phyloP scores from a whole-genome alignment of 2,888 invertebrate species.

The Biston betularia region DNA sequence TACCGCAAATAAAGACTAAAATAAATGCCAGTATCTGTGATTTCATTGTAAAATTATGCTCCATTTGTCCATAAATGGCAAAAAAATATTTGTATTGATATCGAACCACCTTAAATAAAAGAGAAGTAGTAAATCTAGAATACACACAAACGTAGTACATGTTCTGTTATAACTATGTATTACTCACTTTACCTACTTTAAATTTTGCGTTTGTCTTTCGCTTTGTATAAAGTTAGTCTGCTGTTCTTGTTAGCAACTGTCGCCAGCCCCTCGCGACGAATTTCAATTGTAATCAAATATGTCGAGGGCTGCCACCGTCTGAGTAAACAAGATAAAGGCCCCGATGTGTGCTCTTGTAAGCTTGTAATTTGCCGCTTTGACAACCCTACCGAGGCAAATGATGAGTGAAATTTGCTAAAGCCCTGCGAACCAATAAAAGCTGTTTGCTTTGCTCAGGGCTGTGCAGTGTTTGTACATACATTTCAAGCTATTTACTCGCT shows the following conservation, averaged over 20 bases:
- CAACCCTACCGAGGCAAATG: slow-evolving; percentile 59
- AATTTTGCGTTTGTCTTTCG: slow-evolving; percentile 2
- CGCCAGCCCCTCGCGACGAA: slow-evolving; percentile 52
- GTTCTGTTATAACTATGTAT: not conserved
- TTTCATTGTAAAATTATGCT: too few species aligned
- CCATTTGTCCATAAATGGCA: too few species aligned
- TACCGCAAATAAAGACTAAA: too few species aligned
- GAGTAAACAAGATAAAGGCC: slow-evolving; percentile 79
- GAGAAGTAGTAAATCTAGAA: not conserved
- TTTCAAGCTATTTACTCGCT: not conserved
- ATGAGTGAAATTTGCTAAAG: slow-evolving; percentile 44
- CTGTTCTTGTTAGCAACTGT: slow-evolving; percentile 20
- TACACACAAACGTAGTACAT: not conserved
- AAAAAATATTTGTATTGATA: too few species aligned
- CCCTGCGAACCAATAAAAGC: slow-evolving; percentile 37
- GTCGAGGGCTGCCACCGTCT: slow-evolving; percentile 65
- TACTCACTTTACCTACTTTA: not conserved
- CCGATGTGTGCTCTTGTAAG: slow-evolving; percentile 63
- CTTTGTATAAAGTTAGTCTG: slow-evolving; percentile 20
- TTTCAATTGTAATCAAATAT: slow-evolving; percentile 80
- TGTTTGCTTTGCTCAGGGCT: slow-evolving; percentile 30
- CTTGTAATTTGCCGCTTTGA: slow-evolving; percentile 58
- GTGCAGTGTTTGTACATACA: slow-evolving; percentile 12
- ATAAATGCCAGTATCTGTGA: too few species aligned
- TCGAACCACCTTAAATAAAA: too few species aligned